These are phyloP conservation scores for Melanchra persicariae DNA, from an alignment of 2,888 invertebrate species.

Conservation along the genomic window DNA sequence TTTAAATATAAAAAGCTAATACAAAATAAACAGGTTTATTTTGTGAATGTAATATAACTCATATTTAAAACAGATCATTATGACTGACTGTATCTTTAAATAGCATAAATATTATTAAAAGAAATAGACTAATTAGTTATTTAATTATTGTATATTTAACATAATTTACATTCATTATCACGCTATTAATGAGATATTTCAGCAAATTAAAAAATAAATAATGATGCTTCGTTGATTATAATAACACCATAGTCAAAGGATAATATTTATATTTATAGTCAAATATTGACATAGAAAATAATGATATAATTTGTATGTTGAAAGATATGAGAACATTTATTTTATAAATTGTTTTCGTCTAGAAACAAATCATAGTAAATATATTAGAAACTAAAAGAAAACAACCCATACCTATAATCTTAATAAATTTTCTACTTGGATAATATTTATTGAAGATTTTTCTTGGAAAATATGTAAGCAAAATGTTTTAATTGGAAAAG, in stretches of 20 bases:
- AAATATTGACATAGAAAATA: conserved; percentile 1
- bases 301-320: conserved; percentile 25
- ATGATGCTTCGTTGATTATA: conserved; percentile 5
- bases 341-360: conserved; percentile 3
- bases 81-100: neutral
- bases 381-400: conserved; percentile 13
- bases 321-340: conserved; percentile 1
- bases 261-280: neutral
- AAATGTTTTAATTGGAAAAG: conserved; percentile 27
- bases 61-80: conserved; percentile 9
- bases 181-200: conserved; percentile 9
- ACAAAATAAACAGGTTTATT: neutral
- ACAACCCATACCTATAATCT: neutral
- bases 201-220: conserved; percentile 23
- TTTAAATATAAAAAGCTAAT: neutral
- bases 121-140: conserved; percentile 16
- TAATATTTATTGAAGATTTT: conserved; percentile 5
- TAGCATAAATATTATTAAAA: neutral
- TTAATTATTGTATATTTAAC: conserved; percentile 14
- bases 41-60: neutral
- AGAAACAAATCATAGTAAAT: neutral
- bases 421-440: conserved; percentile 9
- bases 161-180: conserved; percentile 45
- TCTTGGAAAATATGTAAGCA: conserved; percentile 9
- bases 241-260: neutral